Percentiles rank a stretch among this genome's conserved stretches.
These are phyloP conservation scores for Liasis olivaceus DNA, from an alignment of 2,797 vertebrate species.

Conservation along the genomic window DNA sequence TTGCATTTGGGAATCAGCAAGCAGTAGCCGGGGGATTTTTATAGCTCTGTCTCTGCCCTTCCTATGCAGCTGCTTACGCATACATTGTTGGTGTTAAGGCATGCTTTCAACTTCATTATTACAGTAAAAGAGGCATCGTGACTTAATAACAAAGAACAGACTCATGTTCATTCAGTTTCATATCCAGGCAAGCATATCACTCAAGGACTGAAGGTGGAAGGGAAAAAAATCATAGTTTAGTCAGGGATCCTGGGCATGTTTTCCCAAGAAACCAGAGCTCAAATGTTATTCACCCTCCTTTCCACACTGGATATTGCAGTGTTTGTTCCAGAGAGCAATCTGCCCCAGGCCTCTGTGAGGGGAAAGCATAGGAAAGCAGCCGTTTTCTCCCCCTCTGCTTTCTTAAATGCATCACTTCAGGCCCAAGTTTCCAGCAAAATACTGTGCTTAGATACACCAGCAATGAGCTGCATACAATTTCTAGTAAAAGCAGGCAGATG, in stretches of 20 bases:
- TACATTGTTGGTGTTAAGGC: not conserved
- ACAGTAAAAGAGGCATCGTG: not conserved
- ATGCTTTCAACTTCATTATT: not conserved
- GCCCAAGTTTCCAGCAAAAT: not conserved
- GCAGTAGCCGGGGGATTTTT: not conserved
- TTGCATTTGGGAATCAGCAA: not conserved
- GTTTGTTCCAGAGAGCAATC: not conserved
- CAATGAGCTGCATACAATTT: conserved; percentile 25
- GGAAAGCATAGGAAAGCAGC: not conserved
- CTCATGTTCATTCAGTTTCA: not conserved
- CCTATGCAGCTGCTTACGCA: not conserved
- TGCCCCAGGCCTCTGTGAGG: not conserved
- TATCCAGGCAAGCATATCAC: not conserved
- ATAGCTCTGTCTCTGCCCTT: not conserved
- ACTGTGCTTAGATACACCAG: conserved; percentile 13
- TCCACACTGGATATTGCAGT: not conserved
- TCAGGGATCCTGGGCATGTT: not conserved
- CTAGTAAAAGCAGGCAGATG: conserved; percentile 40
- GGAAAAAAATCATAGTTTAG: not conserved
- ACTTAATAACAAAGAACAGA: not conserved
- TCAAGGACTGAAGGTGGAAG: not conserved
- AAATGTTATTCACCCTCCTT: not conserved
- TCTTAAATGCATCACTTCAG: not conserved
- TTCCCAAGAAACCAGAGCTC: not conserved
- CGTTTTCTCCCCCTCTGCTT: not conserved